Percentiles rank a stretch among this genome's conserved stretches.
phyloP scores from a whole-genome alignment of 2,113 vertebrate species.

The Phoenicopterus ruber region DNA sequence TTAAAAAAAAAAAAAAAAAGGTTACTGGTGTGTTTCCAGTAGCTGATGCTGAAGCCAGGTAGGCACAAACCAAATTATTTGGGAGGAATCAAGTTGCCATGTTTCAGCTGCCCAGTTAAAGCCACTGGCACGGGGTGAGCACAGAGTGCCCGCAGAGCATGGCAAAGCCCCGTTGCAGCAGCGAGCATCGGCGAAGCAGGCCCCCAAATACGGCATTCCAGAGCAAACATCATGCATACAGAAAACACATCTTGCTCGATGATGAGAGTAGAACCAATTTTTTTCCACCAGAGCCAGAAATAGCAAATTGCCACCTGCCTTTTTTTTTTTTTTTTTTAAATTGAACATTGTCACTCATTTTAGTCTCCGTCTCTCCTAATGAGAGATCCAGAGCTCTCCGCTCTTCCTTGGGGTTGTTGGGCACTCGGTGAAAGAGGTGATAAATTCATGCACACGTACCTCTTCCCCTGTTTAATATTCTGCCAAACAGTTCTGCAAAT shows the following conservation, averaged over 20 bases:
- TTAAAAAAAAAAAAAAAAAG: no score
- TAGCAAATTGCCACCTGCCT: background rate
- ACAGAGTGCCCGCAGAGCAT: background rate
- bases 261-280: background rate
- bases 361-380: background rate
- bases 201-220: no score
- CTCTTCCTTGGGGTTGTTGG: background rate
- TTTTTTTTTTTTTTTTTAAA: background rate
- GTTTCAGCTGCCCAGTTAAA: background rate
- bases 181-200: background rate
- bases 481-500: background rate
- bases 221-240: background rate
- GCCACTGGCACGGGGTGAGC: background rate
- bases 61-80: background rate
- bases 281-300: background rate
- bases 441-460: background rate
- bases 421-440: background rate
- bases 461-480: background rate
- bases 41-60: background rate
- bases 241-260: background rate
- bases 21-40: background rate
- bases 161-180: background rate
- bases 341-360: background rate
- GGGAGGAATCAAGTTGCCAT: accelerated
- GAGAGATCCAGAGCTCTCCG: background rate